phyloP scores from a whole-genome alignment of 1,140 invertebrate genomes.

The Zaprionus camerounensis region DNA sequence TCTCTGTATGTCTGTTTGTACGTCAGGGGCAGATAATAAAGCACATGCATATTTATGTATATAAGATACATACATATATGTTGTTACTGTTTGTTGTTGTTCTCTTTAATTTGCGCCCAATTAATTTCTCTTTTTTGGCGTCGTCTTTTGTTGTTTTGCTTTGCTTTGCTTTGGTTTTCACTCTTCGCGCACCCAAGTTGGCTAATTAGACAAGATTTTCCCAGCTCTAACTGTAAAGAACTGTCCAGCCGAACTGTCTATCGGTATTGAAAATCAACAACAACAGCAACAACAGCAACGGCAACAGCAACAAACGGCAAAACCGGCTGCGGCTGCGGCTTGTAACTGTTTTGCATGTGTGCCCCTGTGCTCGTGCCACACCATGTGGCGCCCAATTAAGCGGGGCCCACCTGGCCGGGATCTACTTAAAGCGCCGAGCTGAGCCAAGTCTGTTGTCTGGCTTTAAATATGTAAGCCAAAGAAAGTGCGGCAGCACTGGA shows the following conservation, averaged over 20 bases:
- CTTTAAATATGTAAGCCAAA: slow-evolving; percentile 68
- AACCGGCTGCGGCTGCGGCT: slow-evolving; percentile 4
- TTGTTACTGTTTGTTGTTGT: slow-evolving; percentile 33
- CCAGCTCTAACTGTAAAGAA: slow-evolving; percentile 2
- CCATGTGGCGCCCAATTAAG: slow-evolving; percentile 45
- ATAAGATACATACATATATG: background rate
- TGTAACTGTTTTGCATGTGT: slow-evolving; percentile 49
- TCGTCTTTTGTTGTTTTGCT: slow-evolving; percentile 7
- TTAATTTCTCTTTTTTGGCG: slow-evolving; percentile 70
- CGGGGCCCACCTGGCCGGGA: slow-evolving; percentile 33
- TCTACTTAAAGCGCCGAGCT: slow-evolving; percentile 21
- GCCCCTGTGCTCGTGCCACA: background rate
- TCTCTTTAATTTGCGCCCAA: slow-evolving; percentile 74
- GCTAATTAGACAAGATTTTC: slow-evolving; percentile 19
- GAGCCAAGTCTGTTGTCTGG: slow-evolving; percentile 1
- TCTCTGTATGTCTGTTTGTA: background rate
- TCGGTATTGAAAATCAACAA: slow-evolving; percentile 7
- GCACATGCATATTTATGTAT: slow-evolving; percentile 33
- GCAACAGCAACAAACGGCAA: background rate
- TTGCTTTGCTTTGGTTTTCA: slow-evolving; percentile 36
- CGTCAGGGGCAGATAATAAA: slow-evolving; percentile 5
- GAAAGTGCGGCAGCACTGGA: slow-evolving; percentile 55
- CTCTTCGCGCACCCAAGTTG: slow-evolving; percentile 24
- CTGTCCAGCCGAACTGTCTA: slow-evolving; percentile 6
- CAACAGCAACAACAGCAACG: background rate